Evolutionary conservation across 2,797 vertebrate species (phyloP).

Genomic region (Centropyge bicolor): DNA sequence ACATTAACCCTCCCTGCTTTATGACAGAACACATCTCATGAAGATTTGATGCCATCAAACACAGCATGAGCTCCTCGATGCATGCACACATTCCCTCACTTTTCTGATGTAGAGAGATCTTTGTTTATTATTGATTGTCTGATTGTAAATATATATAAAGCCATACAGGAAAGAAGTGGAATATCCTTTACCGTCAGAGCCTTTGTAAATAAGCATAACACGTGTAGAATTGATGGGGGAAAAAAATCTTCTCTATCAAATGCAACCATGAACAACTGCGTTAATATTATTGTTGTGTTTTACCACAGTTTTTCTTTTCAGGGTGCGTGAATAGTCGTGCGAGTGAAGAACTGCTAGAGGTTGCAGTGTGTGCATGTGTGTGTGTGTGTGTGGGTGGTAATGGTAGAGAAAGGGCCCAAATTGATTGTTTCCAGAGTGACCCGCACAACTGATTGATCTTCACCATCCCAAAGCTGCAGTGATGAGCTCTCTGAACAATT

Average conservation of each 20-base stretch:
- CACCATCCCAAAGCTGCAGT: constrained; percentile 60
- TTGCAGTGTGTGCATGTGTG: constrained; percentile 12
- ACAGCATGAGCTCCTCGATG: constrained; percentile 68
- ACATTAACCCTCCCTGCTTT: constrained; percentile 49
- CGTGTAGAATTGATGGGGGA: not conserved
- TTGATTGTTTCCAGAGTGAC: constrained; percentile 81
- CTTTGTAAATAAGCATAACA: not conserved
- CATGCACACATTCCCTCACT: constrained; percentile 56
- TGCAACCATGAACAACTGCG: constrained; percentile 1
- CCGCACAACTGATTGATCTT: constrained; percentile 71
- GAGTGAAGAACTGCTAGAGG: not conserved
- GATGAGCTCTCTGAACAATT: constrained; percentile 48
- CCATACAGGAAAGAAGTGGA: not conserved
- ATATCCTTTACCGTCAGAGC: not conserved
- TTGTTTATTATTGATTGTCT: not conserved
- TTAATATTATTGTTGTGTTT: not conserved
- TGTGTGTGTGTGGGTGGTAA: constrained; percentile 52
- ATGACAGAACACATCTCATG: constrained; percentile 19
- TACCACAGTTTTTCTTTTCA: constrained; percentile 1
- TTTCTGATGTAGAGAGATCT: constrained; percentile 18
- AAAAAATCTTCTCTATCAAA: not conserved
- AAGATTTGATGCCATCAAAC: constrained; percentile 45
- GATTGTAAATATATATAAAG: constrained; percentile 4
- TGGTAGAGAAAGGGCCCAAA: constrained; percentile 66
- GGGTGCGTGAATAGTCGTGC: not conserved